These are phyloP conservation scores for Embiotoca jacksoni DNA, from an alignment of 2,113 vertebrate species.

Conservation along the genomic window DNA sequence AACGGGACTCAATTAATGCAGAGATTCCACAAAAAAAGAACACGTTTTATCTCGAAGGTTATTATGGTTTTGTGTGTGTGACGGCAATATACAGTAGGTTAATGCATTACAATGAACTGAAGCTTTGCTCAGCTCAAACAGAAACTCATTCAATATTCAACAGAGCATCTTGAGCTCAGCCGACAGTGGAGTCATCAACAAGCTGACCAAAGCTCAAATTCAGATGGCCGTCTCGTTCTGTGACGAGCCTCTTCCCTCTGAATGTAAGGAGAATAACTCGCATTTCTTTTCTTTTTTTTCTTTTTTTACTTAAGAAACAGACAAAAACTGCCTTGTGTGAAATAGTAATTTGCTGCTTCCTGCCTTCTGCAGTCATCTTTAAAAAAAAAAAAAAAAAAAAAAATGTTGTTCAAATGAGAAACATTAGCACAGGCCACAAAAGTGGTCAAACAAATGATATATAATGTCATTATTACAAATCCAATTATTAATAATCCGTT, in stretches of 20 bases:
- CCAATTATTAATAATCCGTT: neutral
- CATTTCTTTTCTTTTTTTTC: neutral
- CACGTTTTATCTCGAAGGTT: neutral
- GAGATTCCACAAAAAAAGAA: conserved; percentile 17
- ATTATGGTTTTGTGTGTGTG: neutral
- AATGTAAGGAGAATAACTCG: neutral
- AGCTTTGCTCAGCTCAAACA: conserved; percentile 14
- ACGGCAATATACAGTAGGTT: neutral
- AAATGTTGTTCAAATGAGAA: neutral
- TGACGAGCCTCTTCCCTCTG: neutral
- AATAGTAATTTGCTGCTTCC: neutral
- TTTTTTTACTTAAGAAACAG: neutral
- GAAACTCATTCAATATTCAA: conserved; percentile 30
- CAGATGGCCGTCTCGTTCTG: conserved; percentile 13
- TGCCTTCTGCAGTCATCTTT: too few relatives aligned
- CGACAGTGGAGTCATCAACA: conserved; percentile 25
- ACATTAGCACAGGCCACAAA: neutral
- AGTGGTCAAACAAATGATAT: neutral
- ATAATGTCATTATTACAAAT: neutral
- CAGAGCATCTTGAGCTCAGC: conserved; percentile 25
- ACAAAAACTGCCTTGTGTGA: too few relatives aligned
- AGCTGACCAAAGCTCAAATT: conserved; percentile 43
- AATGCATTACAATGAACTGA: conserved; percentile 23
- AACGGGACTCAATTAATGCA: conserved; percentile 9
- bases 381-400: too few relatives aligned